A percentile compares a stretch with the other conserved stretches of the same genome.
Evolutionary conservation across 1,140 invertebrate species (phyloP).

Genomic region (Drosophila pseudoananassae): DNA sequence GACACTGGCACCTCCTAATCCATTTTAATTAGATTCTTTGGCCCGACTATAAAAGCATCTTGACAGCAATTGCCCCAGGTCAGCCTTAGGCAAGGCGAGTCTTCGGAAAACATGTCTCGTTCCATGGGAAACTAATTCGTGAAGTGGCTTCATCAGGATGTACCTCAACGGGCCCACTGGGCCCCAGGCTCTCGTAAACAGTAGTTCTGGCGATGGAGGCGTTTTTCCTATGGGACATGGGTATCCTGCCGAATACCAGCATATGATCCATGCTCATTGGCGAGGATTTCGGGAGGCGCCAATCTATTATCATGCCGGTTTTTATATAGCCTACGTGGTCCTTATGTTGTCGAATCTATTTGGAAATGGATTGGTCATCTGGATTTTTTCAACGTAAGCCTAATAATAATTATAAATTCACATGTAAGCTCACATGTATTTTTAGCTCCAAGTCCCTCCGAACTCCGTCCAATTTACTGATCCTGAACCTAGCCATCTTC

Average conservation of each 20-base stretch:
- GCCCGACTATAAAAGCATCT: conserved; percentile 61
- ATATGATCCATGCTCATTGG: conserved; percentile 90
- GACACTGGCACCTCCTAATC: conserved; percentile 47
- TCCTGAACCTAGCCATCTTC: conserved; percentile 91
- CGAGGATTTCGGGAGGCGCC: conserved; percentile 88
- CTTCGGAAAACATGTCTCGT: conserved; percentile 42
- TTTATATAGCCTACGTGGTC: conserved; percentile 89
- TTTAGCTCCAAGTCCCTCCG: conserved; percentile 89
- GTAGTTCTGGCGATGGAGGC: conserved; percentile 44
- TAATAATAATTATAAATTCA: not conserved
- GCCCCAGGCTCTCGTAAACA: conserved; percentile 51
- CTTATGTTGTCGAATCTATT: conserved; percentile 88
- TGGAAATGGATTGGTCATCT: conserved; percentile 93
- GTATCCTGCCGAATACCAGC: conserved; percentile 88
- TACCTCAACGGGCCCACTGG: conserved; percentile 59
- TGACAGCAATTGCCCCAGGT: conserved; percentile 27
- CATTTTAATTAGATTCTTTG: conserved; percentile 67
- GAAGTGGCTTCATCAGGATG: conserved; percentile 33
- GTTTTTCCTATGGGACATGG: conserved; percentile 87
- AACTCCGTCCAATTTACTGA: conserved; percentile 92
- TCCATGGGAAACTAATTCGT: not conserved
- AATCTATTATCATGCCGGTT: conserved; percentile 89
- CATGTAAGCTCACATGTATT: not conserved
- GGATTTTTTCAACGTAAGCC: conserved; percentile 91
- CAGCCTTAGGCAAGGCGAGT: conserved; percentile 48